phyloP scores from a whole-genome alignment of 2,888 invertebrate genomes.

The Orthosia gothica region DNA sequence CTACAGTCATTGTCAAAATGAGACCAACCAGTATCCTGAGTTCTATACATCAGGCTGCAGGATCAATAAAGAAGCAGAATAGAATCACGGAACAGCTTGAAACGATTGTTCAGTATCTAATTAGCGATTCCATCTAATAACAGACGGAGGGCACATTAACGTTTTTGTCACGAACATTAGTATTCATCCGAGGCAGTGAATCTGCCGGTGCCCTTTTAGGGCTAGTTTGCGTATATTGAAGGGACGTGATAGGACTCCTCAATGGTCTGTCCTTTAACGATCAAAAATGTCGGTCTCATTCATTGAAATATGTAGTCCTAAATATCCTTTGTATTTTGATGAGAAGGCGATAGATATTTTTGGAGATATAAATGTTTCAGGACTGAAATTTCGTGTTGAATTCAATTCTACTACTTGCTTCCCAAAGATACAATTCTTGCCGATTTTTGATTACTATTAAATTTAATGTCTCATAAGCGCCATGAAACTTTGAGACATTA shows the following conservation, averaged over 20 bases:
- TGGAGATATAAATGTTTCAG: not conserved
- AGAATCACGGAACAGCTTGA: conserved; percentile 8
- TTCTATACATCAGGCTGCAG: not conserved
- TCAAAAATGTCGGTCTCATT: conserved; percentile 27
- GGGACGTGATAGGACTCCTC: conserved; percentile 41
- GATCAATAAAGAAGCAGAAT: conserved; percentile 11
- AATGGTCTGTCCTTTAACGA: conserved; percentile 28
- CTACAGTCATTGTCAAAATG: not conserved
- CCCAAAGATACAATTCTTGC: not conserved
- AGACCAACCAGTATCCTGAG: not conserved
- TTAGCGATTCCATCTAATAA: conserved; percentile 34
- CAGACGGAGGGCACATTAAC: conserved; percentile 37
- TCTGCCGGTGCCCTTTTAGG: conserved; percentile 60
- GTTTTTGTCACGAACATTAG: conserved; percentile 59
- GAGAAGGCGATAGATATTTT: not conserved
- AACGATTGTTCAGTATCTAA: conserved; percentile 35
- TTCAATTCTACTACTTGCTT: not conserved
- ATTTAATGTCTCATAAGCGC: not conserved
- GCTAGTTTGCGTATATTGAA: conserved; percentile 53
- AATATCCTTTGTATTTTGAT: not conserved
- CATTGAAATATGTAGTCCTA: not conserved
- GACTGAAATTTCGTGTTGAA: not conserved
- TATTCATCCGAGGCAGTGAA: conserved; percentile 63
- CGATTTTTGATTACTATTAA: not conserved
- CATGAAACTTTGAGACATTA: not conserved